phyloP scores from a whole-genome alignment of 1,140 invertebrate species.

The Orchestia grillus region DNA sequence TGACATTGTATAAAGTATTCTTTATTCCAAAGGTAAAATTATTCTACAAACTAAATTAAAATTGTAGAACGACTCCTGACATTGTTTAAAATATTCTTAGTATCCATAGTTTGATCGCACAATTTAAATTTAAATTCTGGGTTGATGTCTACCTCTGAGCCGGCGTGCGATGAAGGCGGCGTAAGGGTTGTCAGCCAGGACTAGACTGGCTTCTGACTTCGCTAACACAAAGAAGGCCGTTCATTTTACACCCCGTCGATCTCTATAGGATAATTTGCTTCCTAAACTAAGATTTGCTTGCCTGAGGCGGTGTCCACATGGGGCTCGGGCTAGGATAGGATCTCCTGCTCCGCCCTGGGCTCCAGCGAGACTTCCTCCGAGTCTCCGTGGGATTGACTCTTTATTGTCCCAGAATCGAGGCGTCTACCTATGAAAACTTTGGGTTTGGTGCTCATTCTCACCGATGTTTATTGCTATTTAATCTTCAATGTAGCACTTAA shows the following conservation, averaged over 20 bases:
- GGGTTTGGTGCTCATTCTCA: background rate
- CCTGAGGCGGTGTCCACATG: slow-evolving; percentile 8
- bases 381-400: background rate
- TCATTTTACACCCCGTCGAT: slow-evolving; percentile 36
- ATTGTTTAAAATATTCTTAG: no score
- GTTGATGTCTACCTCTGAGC: background rate
- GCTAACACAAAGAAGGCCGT: slow-evolving; percentile 33
- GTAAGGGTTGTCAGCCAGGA: background rate
- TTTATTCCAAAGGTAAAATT: no score
- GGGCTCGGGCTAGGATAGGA: background rate
- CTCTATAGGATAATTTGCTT: slow-evolving; percentile 30
- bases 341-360: background rate
- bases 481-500: background rate
- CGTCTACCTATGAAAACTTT: background rate
- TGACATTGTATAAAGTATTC: no score
- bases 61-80: no score
- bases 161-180: background rate
- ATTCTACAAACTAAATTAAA: no score
- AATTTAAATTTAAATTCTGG: no score
- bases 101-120: no score
- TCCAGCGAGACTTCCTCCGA: background rate
- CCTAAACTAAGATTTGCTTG: slow-evolving; percentile 39
- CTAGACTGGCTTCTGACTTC: background rate
- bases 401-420: background rate
- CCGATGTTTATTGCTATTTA: background rate